Evolutionary conservation across 2,888 invertebrate species (phyloP), one percentile per base, ranked within the genome.

Genomic region (Serripes groenlandicus): DNA sequence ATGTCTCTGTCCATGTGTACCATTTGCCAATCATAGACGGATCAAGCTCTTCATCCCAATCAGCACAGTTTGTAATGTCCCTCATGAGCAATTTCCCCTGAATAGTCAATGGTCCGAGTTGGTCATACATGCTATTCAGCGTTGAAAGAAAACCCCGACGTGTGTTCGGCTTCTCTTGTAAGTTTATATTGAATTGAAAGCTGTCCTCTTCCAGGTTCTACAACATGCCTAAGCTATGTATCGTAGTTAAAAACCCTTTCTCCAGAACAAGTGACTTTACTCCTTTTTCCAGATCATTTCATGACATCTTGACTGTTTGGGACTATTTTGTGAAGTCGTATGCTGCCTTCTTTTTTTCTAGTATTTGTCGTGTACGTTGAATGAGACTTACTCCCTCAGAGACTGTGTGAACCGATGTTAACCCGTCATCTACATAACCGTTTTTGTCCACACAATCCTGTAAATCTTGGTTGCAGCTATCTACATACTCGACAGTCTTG

Each of bases 121-220:
- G 86, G 73, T 89, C 88, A 71, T 73, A 88, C n/a, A 87, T 49
- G 60, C 86, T 85, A 69, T 89, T 85, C 11, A 88, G 56, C 7
- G 80, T 78, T 4, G 88, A 89, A 28, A 90, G 49, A 11, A 88
- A 32, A 30, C 88, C 88, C 23, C 85, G 70, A 28, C 81, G 73
- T 0, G 83, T 88, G 56, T 62, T 81, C n/a, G 81, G 78, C 37
- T 78, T 84, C 11, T 73, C 35, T n/a, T 74, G 71, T 0, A 73
- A 11, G 4, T 71, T 68, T 23, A 83, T 56, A n/a, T 82, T 58
- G 62, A 84, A 85, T 9, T 56, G 75, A 74, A 85, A 88, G 15
- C 62, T 66, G 60, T 88, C 90, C 28, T 72, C 34, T 34, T 78
- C 64, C n/a, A 89, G 34, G 34, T 85, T 73, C 88, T 85, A 87